These are phyloP conservation scores for Brachyhypopomus occidentalis DNA, from an alignment of 2,113 vertebrate species.

Conservation along the genomic window DNA sequence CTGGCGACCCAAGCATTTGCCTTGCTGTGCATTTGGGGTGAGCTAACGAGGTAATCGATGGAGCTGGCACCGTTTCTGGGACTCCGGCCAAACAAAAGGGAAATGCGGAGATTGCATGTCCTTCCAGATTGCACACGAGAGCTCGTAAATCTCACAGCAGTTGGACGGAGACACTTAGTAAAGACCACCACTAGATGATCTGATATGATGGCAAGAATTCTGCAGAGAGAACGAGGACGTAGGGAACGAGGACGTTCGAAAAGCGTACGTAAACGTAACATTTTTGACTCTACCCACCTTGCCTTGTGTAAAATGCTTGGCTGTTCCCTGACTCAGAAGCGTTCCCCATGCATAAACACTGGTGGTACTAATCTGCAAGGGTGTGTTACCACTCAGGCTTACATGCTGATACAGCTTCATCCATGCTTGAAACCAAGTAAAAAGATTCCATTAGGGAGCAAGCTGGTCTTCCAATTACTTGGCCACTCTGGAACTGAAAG, in stretches of 20 bases:
- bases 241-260: not conserved
- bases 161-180: not conserved
- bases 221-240: not conserved
- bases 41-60: conserved; percentile 45
- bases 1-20: conserved; percentile 53
- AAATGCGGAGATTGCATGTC: not conserved
- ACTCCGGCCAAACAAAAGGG: conserved; percentile 26
- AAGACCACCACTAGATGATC: too few species aligned
- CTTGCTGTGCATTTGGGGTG: conserved; percentile 21
- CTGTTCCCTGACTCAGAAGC: too few species aligned
- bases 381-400: too few species aligned
- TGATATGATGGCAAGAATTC: not conserved
- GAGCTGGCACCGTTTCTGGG: conserved; percentile 3
- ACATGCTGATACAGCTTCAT: too few species aligned
- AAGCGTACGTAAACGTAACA: not conserved
- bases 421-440: too few species aligned
- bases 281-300: not conserved
- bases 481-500: conserved; percentile 12
- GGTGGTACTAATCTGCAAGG: too few species aligned
- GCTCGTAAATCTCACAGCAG: not conserved
- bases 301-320: too few species aligned
- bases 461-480: not conserved
- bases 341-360: too few species aligned
- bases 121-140: not conserved
- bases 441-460: too few species aligned